Evolutionary conservation across 2,113 vertebrate genomes (phyloP).

Genomic region (Pteruthius melanotis): DNA sequence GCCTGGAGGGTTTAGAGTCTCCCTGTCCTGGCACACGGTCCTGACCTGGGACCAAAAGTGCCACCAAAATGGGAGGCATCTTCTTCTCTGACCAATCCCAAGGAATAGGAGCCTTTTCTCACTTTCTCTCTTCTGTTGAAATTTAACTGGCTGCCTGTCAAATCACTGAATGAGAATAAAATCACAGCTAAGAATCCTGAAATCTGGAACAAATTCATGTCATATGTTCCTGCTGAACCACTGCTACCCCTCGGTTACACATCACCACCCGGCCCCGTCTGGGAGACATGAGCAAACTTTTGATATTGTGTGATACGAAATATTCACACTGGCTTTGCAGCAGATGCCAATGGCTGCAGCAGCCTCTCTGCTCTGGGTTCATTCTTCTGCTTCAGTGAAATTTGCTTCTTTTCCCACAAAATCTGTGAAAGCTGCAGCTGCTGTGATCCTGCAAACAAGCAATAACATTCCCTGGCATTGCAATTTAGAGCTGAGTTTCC

Average conservation of each 20-base stretch:
- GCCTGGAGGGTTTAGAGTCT: not conserved
- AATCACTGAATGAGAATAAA: not conserved
- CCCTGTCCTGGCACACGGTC: fast-evolving
- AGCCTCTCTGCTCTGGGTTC: not conserved
- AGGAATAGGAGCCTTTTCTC: not conserved
- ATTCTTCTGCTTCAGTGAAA: not conserved
- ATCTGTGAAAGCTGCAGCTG: conserved; percentile 3
- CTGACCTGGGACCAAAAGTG: not conserved
- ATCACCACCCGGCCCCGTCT: not conserved
- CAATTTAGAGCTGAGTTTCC: not conserved
- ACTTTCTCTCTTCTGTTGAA: not conserved
- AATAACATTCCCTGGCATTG: not conserved
- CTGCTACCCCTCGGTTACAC: conserved; percentile 6
- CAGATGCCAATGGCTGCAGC: conserved; percentile 21
- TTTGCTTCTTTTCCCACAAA: not conserved
- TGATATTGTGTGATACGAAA: not conserved
- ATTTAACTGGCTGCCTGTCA: conserved; percentile 8
- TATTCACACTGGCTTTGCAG: conserved; percentile 41
- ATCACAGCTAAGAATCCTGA: not conserved
- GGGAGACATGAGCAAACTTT: conserved; percentile 19
- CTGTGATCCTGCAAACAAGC: not conserved
- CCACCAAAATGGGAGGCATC: not conserved
- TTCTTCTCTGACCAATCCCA: not conserved
- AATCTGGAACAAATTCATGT: conserved; percentile 10
- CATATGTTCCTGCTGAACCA: conserved; percentile 10